Percentiles rank a stretch among this genome's conserved stretches.
Conservation (phyloP, 1,140 invertebrate species). For the Musca domestica region DNA sequence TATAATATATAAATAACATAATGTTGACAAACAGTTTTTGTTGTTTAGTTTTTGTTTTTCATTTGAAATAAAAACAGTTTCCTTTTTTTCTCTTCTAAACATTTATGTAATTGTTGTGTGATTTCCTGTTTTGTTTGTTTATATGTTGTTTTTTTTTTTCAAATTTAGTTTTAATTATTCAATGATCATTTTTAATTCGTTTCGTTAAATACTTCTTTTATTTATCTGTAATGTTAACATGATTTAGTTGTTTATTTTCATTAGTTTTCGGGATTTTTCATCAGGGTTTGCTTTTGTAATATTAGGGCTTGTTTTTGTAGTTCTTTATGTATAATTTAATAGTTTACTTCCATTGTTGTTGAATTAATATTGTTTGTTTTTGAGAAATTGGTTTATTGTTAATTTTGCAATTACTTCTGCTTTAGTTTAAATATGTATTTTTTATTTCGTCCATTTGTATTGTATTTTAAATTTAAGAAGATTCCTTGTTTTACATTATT, state of each 20-base stretch:
- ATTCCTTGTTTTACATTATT: background rate
- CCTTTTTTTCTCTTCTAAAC: slow-evolving; percentile 5
- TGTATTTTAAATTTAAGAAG: background rate
- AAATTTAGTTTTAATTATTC: slow-evolving; percentile 15
- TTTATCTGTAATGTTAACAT: slow-evolving; percentile 54
- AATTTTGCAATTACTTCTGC: slow-evolving; percentile 1
- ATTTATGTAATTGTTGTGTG: slow-evolving; percentile 20
- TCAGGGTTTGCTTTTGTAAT: background rate
- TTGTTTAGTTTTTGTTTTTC: slow-evolving; percentile 26
- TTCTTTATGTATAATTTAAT: background rate
- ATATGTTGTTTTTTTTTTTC: slow-evolving; percentile 2
- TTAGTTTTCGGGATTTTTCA: slow-evolving; percentile 42
- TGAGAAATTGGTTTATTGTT: background rate
- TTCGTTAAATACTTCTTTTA: slow-evolving; percentile 26
- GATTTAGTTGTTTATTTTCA: slow-evolving; percentile 39
- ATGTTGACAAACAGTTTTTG: slow-evolving; percentile 23
- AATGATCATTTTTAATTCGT: slow-evolving; percentile 34
- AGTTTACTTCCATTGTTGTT: no score
- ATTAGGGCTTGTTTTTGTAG: slow-evolving; percentile 20
- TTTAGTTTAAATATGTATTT: slow-evolving; percentile 13
- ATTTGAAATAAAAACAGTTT: slow-evolving; percentile 32
- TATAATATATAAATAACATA: slow-evolving; percentile 18
- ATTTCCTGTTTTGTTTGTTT: slow-evolving; percentile 12
- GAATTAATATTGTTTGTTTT: slow-evolving; percentile 9
- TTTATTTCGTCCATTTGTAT: background rate